phyloP scores from a whole-genome alignment of 2,888 invertebrate genomes.

The Formica aserva region DNA sequence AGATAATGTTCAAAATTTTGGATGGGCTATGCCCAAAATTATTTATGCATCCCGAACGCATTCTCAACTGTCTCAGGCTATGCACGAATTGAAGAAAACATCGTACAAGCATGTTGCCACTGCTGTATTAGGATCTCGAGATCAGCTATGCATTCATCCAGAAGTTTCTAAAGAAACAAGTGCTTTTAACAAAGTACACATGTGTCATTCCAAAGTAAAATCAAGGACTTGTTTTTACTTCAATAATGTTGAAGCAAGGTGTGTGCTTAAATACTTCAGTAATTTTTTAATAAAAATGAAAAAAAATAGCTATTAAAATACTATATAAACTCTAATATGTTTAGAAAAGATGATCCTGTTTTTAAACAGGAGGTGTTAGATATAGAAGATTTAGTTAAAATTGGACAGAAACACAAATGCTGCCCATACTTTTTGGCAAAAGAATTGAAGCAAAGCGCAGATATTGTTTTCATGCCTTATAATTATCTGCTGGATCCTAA shows the following conservation, averaged over 20 bases:
- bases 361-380: conserved; percentile 91
- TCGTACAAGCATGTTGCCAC: conserved; percentile 94
- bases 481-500: conserved; percentile 98
- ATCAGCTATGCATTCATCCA: conserved; percentile 98
- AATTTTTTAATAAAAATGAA: conserved; percentile 12
- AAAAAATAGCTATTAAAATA: background rate
- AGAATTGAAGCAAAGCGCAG: conserved; percentile 94
- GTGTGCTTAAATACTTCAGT: background rate
- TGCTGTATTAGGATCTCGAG: conserved; percentile 97
- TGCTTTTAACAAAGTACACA: conserved; percentile 91
- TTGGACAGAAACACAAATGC: conserved; percentile 93
- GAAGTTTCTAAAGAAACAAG: conserved; percentile 94
- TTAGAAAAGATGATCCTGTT: conserved; percentile 89
- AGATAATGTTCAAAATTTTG: conserved; percentile 77
- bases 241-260: conserved; percentile 90
- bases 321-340: conserved; percentile 23
- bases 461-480: conserved; percentile 99
- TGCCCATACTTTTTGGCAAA: conserved; percentile 98
- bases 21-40: conserved; percentile 90
- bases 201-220: conserved; percentile 94
- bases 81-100: conserved; percentile 97
- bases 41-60: conserved; percentile 99
- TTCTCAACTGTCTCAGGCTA: conserved; percentile 97
- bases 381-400: conserved; percentile 96
- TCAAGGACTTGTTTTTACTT: conserved; percentile 93